Conservation (phyloP, 2,888 invertebrate species). For the Erannis defoliaria region DNA sequence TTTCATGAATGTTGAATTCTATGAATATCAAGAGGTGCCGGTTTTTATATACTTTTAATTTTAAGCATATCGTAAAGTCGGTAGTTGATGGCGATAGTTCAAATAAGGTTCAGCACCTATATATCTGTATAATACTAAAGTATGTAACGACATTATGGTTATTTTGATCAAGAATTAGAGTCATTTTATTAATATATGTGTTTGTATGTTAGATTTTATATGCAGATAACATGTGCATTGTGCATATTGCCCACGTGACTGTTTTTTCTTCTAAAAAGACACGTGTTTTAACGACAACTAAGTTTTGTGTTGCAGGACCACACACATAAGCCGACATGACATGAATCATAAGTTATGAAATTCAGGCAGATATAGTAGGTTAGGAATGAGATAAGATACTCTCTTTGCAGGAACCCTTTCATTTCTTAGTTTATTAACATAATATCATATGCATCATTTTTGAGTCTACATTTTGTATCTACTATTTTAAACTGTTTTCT, state of each 20-base stretch:
- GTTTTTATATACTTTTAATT: constrained; percentile 28
- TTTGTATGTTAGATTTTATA: neutral
- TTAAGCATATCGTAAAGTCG: constrained; percentile 17
- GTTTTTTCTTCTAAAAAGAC: neutral
- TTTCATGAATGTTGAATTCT: constrained; percentile 22
- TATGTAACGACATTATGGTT: constrained; percentile 3
- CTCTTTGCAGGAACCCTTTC: too few species aligned
- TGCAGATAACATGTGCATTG: too few species aligned
- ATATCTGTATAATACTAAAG: constrained; percentile 2
- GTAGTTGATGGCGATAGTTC: constrained; percentile 14
- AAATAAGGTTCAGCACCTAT: constrained; percentile 5
- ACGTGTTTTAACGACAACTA: constrained; percentile 1
- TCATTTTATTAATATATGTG: neutral
- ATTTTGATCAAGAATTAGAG: neutral
- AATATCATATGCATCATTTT: too few species aligned
- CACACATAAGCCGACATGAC: neutral
- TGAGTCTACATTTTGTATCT: too few species aligned
- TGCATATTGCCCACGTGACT: neutral
- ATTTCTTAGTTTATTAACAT: too few species aligned
- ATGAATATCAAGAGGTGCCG: constrained; percentile 23
- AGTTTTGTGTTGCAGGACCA: neutral
- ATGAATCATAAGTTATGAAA: too few species aligned
- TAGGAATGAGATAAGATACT: too few species aligned
- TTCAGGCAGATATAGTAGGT: too few species aligned
- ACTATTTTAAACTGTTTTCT: too few species aligned